Conservation (phyloP, 2,888 invertebrate species). For the Sicus ferrugineus region DNA sequence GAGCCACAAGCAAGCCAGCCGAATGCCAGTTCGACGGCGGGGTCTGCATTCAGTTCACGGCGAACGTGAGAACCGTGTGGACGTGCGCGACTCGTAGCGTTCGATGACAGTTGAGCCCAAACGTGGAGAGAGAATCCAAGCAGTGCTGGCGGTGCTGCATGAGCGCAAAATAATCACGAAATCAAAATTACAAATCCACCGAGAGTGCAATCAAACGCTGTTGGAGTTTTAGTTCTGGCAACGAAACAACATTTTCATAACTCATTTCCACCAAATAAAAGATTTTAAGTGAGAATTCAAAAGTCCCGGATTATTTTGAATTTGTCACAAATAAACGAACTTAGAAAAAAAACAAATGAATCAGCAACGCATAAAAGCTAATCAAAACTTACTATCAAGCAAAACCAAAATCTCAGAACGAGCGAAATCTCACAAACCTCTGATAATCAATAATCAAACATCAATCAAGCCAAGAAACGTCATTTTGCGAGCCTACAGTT, state of each 20-base stretch:
- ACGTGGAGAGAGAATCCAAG: neutral
- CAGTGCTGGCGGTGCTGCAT: neutral
- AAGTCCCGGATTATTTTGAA: conserved; percentile 61
- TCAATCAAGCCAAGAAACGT: conserved; percentile 15
- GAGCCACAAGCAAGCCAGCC: conserved; percentile 53
- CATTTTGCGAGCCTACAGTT: too few relatives aligned
- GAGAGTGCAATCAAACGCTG: conserved; percentile 28
- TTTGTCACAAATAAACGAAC: conserved; percentile 39
- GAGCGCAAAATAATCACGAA: neutral
- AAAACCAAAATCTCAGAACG: neutral
- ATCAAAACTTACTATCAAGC: neutral
- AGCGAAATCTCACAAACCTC: neutral
- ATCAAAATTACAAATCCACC: neutral
- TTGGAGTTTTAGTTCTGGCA: neutral
- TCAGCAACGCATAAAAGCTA: neutral
- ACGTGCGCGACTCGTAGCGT: conserved; percentile 52
- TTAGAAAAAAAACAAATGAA: neutral
- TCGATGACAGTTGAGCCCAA: conserved; percentile 6
- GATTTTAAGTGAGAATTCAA: conserved; percentile 49
- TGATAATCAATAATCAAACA: conserved; percentile 18
- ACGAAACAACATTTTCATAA: neutral
- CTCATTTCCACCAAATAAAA: neutral
- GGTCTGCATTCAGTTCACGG: conserved; percentile 57
- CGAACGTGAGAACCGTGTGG: conserved; percentile 64
- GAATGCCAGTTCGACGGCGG: conserved; percentile 49